Evolutionary conservation across 2,797 vertebrate genomes (phyloP).

Genomic region (Adelosebastes latens): DNA sequence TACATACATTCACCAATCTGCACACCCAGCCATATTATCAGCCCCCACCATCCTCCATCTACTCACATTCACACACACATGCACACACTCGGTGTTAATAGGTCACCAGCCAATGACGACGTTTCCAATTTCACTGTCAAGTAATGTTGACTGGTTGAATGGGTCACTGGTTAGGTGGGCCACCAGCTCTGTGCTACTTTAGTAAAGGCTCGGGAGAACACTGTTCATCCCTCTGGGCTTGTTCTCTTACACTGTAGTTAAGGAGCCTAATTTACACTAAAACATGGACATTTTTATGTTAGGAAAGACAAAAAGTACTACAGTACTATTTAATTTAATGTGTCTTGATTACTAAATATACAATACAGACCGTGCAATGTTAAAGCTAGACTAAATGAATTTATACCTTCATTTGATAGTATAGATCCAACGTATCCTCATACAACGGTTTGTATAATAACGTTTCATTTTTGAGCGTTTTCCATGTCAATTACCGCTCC

Average conservation of each 20-base stretch:
- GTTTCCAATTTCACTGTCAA: constrained; percentile 45
- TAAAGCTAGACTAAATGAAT: background rate
- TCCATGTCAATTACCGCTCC: no score
- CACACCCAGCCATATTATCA: constrained; percentile 1
- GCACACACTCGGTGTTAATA: constrained; percentile 27
- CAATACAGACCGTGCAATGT: background rate
- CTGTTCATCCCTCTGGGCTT: background rate
- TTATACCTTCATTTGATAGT: background rate
- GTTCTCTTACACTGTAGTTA: background rate
- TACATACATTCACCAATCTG: background rate
- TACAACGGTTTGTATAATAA: no score
- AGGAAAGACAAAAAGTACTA: background rate
- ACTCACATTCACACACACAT: constrained; percentile 13
- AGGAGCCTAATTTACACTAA: background rate
- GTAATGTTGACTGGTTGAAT: constrained; percentile 45
- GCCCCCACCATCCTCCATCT: background rate
- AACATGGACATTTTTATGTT: background rate
- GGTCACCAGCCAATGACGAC: constrained; percentile 47
- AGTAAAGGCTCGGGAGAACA: background rate
- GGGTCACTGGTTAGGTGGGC: constrained; percentile 47
- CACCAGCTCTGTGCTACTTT: constrained; percentile 4
- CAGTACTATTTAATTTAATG: background rate
- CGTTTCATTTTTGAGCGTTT: no score
- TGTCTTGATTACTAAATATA: background rate
- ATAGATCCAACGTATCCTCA: background rate